Conservation (phyloP, 2,888 invertebrate genomes). For the Drosophila affinis region DNA sequence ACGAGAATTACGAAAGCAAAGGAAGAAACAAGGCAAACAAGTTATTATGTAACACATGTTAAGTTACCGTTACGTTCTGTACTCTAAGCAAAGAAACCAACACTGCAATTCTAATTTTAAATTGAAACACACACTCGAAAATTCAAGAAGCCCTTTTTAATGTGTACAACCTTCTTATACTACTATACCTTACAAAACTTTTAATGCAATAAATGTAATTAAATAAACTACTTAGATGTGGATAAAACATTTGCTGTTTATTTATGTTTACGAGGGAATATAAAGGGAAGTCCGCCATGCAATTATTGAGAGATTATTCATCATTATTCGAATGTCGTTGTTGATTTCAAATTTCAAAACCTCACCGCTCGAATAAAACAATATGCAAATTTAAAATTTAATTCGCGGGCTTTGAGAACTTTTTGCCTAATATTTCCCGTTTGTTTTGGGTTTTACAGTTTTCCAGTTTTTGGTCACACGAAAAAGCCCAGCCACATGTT, state of each 20-base stretch:
- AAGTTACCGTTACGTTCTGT: constrained; percentile 77
- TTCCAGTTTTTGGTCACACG: too few species aligned
- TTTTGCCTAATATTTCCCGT: too few species aligned
- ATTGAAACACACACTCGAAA: constrained; percentile 41
- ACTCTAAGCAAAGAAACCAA: constrained; percentile 62
- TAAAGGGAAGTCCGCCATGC: neutral
- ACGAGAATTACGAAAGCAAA: constrained; percentile 29
- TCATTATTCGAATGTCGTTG: too few species aligned
- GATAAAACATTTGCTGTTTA: constrained; percentile 14
- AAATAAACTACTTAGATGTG: constrained; percentile 67
- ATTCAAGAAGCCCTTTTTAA: constrained; percentile 35
- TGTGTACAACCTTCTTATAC: constrained; percentile 50
- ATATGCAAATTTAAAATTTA: too few species aligned
- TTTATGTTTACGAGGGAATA: neutral
- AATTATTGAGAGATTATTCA: too few species aligned
- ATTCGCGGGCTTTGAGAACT: too few species aligned
- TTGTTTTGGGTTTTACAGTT: too few species aligned
- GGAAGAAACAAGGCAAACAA: constrained; percentile 45
- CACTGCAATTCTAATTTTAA: constrained; percentile 75
- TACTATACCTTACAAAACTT: constrained; percentile 53
- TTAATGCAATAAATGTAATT: constrained; percentile 72
- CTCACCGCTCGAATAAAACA: too few species aligned
- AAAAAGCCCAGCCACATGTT: too few species aligned
- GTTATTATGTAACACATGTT: constrained; percentile 68
- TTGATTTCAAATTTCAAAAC: too few species aligned